Base-by-base conservation (phyloP, 2,888 invertebrate species). In the Agriopis leucophaearia region DNA sequence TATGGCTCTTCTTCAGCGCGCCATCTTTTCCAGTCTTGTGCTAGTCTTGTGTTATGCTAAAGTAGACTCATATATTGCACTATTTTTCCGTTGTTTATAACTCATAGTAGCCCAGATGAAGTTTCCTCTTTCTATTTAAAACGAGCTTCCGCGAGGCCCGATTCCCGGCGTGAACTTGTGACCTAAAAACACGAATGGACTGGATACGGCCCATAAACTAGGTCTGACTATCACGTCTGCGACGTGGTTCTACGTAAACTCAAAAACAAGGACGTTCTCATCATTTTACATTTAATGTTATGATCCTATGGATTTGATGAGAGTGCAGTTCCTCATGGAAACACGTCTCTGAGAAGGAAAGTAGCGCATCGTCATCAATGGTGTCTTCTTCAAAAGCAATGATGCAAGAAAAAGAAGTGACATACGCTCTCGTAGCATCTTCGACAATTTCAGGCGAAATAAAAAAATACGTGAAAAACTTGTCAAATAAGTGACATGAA, bases 181-280 rank as follows among this genome's bases (percentile, higher is more conserved):
- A 61, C 60, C 66, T 56, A 61, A 50, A 56, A 66, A 66, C 55
- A 27, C 27, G 27, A 47, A 55, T 35, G 16, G 13, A 10, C 4
- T 18, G 44, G 38, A 36, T 52, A n/a, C 13, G 42, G n/a, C 9
- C 2, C 12, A 27, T 9, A 48, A 59, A 58, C 58, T 64, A 47
- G 64, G 52, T 54, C 58, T 64, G n/a, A 45, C 42, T 50, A 44
- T 50, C 42, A 35, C 5, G 27, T 27, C 5, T 50, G 51, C 40
- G 42, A 3, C 42, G 18, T 40, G 55, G 9, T 55, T 55, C 42
- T 6, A 27, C 42, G 42, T 55, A 27, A 35, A 35, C 45, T 45
- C 45, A 15, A 47, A 10, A 13, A 64, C 35, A 13, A 0, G 13
- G 13, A 9, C 18, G 42, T 44, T 44, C 27, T 5, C 27, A 3